These are phyloP conservation scores for Carterocephalus palaemon DNA, from an alignment of 2,888 invertebrate species.

Conservation along the genomic window DNA sequence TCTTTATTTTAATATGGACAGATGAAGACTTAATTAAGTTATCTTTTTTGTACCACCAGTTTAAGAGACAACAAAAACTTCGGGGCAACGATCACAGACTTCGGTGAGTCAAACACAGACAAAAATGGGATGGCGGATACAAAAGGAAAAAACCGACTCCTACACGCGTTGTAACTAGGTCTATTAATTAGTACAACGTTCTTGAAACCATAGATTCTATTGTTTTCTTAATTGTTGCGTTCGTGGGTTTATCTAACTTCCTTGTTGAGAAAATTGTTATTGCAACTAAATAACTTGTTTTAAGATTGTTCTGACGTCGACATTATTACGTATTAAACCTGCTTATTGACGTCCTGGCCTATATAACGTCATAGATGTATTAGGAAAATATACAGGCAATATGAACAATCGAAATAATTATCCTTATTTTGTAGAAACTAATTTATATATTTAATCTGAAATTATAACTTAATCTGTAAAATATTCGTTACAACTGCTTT, in stretches of 20 bases:
- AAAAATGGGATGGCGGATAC: conserved; percentile 20
- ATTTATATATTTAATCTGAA: too few relatives aligned
- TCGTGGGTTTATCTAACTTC: conserved; percentile 12
- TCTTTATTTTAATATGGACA: too few relatives aligned
- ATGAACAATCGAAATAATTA: too few relatives aligned
- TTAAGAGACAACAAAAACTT: conserved; percentile 2
- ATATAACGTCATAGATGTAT: conserved; percentile 4
- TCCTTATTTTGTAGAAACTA: too few relatives aligned
- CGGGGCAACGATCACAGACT: conserved; percentile 14
- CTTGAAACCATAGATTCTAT: conserved; percentile 9
- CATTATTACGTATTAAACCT: conserved; percentile 7
- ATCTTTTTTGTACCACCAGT: neutral
- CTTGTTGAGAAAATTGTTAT: conserved; percentile 15
- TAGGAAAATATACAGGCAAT: neutral
- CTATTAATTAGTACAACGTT: conserved; percentile 19
- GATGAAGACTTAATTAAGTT: too few relatives aligned
- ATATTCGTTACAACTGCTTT: too few relatives aligned
- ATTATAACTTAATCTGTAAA: too few relatives aligned
- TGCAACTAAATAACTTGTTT: conserved; percentile 5
- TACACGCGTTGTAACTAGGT: conserved; percentile 7
- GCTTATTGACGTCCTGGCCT: conserved; percentile 4
- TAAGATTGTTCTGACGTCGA: conserved; percentile 9
- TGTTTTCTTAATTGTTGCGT: conserved; percentile 15
- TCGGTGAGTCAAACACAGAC: conserved; percentile 14
- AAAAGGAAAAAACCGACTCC: conserved; percentile 6